Conservation (phyloP, 2,888 invertebrate species). For the Chrysotoxum bicinctum region DNA sequence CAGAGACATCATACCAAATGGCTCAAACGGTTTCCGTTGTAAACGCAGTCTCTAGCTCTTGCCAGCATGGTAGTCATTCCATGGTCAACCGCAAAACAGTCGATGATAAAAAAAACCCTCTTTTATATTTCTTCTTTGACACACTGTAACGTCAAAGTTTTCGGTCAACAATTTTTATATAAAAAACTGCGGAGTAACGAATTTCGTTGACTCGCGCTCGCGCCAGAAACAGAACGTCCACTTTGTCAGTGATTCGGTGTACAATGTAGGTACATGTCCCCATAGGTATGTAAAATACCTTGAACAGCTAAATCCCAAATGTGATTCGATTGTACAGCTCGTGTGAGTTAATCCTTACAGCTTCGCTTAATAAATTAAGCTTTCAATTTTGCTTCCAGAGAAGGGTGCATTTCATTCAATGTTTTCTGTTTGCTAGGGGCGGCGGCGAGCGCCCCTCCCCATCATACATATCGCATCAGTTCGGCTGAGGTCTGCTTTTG, state of each 20-base stretch:
- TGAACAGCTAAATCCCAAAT: slow-evolving; percentile 30
- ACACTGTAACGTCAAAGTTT: slow-evolving; percentile 11
- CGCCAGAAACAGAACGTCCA: neutral
- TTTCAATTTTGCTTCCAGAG: slow-evolving; percentile 52
- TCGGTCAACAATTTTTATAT: neutral
- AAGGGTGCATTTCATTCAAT: neutral
- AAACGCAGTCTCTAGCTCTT: no score
- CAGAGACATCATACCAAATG: no score
- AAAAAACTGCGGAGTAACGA: neutral
- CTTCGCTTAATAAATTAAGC: slow-evolving; percentile 67
- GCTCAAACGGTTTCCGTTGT: no score
- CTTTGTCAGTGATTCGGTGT: neutral
- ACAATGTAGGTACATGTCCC: neutral
- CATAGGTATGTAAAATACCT: slow-evolving; percentile 4
- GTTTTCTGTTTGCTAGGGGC: no score
- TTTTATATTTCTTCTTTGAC: neutral
- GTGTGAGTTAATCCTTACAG: slow-evolving; percentile 61
- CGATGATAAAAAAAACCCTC: no score
- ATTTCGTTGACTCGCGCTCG: slow-evolving; percentile 17
- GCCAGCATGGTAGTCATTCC: no score
- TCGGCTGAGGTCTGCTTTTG: neutral
- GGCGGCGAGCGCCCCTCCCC: neutral
- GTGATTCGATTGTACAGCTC: slow-evolving; percentile 47
- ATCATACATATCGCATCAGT: slow-evolving; percentile 19
- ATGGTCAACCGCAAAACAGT: no score